Evolutionary conservation across 2,113 vertebrate species (phyloP), one percentile per base, ranked within the genome.

Genomic region (Bombycilla garrulus): DNA sequence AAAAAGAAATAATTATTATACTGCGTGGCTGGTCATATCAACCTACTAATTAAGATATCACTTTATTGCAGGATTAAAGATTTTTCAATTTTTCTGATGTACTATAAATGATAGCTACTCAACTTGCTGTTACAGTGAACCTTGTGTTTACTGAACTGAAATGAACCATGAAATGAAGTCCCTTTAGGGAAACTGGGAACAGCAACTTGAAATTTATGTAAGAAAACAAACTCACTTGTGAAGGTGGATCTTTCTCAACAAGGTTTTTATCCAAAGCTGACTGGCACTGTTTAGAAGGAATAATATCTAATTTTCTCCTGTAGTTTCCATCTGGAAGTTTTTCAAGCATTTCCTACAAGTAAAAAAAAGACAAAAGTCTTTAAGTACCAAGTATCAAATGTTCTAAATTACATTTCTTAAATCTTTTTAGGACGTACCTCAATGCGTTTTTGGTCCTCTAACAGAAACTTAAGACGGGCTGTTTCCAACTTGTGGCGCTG

Each of bases 401-500:
- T 60, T 36, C 54, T 71, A 45, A 24, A 62, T 26, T 31, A n/a
- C 4, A 38, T 61, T 56, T 77, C 22, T 77, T 50, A 73, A 24
- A 66, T n/a, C 5, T 71, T 85, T 85, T 50, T 51, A 77, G 45
- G 73, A 83, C 33, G 36, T 96, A 99, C 99, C 98, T 98, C 97
- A 3, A 97, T 93, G 66, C 4, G 86, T 69, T 97, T 97, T 90
- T 97, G 84, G 60, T 99, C 99, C 38, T 98, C 95, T 20, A 90
- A 94, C 0, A 99, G 97, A 82, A 99, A 99, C 26, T 93, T 97
- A 14, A 96, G 97, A 31, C 99, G 98, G 2, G 96, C 97, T 20
- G 98, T 96, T 35, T 98, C 98, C 44, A 99, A 96, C 36, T 98
- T 98, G 94, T 98, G 98, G 81, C 99, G 97, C 97, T 99, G 99